Evolutionary conservation across 1,140 invertebrate genomes (phyloP).

Genomic region (Microplitis mediator): DNA sequence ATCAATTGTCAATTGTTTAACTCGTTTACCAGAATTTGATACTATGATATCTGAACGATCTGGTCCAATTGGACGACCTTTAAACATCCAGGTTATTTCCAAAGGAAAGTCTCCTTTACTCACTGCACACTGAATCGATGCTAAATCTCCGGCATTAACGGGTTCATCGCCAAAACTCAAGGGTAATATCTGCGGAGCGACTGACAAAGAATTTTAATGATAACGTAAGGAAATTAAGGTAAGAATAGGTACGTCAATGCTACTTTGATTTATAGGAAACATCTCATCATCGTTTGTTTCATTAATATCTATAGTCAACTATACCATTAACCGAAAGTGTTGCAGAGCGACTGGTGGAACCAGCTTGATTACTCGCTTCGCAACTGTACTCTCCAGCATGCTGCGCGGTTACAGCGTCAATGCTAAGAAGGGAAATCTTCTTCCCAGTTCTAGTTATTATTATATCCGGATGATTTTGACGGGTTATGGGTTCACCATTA

Average conservation of each 20-base stretch:
- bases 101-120: slow-evolving; percentile 71
- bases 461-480: slow-evolving; percentile 30
- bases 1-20: slow-evolving; percentile 75
- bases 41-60: slow-evolving; percentile 67
- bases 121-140: slow-evolving; percentile 65
- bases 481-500: slow-evolving; percentile 45
- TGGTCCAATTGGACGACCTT: slow-evolving; percentile 59
- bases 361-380: slow-evolving; percentile 72
- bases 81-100: slow-evolving; percentile 68
- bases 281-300: slow-evolving; percentile 42
- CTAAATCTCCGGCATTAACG: slow-evolving; percentile 67
- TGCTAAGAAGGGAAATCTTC: slow-evolving; percentile 61
- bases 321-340: slow-evolving; percentile 68
- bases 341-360: slow-evolving; percentile 68
- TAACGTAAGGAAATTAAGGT: slow-evolving; percentile 8
- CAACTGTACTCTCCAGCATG: slow-evolving; percentile 77
- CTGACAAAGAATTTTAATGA: slow-evolving; percentile 47
- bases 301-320: slow-evolving; percentile 16
- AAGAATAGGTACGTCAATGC: not conserved
- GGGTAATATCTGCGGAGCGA: slow-evolving; percentile 67
- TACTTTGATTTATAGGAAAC: slow-evolving; percentile 41
- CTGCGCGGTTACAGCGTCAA: slow-evolving; percentile 71
- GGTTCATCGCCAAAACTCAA: slow-evolving; percentile 66
- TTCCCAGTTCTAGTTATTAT: slow-evolving; percentile 60
- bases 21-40: slow-evolving; percentile 69